Conservation (phyloP, 2,888 invertebrate species). For the Campoletis raptor region DNA sequence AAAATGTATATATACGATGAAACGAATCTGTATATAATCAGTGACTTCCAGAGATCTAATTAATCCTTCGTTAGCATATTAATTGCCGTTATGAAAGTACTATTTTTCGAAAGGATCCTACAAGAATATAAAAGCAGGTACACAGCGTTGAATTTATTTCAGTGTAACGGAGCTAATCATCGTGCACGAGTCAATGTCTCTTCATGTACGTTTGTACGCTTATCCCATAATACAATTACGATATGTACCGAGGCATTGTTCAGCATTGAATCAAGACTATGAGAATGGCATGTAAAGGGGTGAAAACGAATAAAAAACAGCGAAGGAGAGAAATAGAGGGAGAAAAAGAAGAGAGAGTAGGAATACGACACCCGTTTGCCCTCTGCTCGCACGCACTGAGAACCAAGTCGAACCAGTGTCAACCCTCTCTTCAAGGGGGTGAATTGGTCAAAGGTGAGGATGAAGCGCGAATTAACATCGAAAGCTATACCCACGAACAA, state of each 20-base stretch:
- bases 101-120: not conserved
- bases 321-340: not conserved
- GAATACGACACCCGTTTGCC: slow-evolving; percentile 67
- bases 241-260: slow-evolving; percentile 35
- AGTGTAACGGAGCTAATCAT: slow-evolving; percentile 23
- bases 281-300: not conserved
- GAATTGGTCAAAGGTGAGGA: slow-evolving; percentile 63
- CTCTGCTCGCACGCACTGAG: slow-evolving; percentile 61
- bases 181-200: slow-evolving; percentile 21
- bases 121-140: slow-evolving; percentile 5
- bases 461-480: slow-evolving; percentile 62
- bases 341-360: slow-evolving; percentile 37
- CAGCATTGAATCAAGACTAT: slow-evolving; percentile 12
- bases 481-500: slow-evolving; percentile 40
- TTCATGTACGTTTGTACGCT: slow-evolving; percentile 31
- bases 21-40: not conserved
- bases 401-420: slow-evolving; percentile 57
- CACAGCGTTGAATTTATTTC: slow-evolving; percentile 7
- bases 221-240: slow-evolving; percentile 46
- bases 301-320: not conserved
- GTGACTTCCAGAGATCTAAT: not conserved
- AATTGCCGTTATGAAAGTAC: slow-evolving; percentile 7
- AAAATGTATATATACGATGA: too few species aligned
- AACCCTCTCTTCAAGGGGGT: slow-evolving; percentile 48
- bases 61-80: slow-evolving; percentile 10